Conservation (phyloP, 30 jellyfish, hydroid and myxozoan species). For the Pseudorhiza aurosa region DNA sequence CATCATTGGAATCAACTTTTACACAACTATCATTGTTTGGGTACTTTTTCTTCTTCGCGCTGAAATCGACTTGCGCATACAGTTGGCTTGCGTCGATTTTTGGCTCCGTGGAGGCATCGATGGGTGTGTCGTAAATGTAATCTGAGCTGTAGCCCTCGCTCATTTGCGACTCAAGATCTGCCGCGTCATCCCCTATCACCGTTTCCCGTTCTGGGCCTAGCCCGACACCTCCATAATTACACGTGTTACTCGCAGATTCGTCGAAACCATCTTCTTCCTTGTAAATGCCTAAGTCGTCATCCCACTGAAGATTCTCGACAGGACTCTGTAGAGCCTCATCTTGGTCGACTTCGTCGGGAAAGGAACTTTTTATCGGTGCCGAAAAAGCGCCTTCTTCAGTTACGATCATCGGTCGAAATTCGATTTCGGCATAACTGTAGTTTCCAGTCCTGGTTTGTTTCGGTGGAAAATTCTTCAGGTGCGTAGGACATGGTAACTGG, state of each 20-base stretch:
- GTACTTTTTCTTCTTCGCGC: constrained; percentile 25
- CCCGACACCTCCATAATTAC: not conserved
- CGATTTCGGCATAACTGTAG: constrained; percentile 76
- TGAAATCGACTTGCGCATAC: constrained; percentile 51
- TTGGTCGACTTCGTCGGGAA: not conserved
- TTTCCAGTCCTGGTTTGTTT: constrained; percentile 20
- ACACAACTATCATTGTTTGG: not conserved
- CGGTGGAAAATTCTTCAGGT: constrained; percentile 18
- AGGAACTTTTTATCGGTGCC: constrained; percentile 34
- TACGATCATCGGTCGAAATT: constrained; percentile 73
- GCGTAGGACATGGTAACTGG: constrained; percentile 58
- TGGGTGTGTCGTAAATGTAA: constrained; percentile 49
- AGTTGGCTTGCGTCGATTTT: constrained; percentile 35
- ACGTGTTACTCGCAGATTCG: not conserved
- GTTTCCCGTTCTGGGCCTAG: constrained; percentile 18
- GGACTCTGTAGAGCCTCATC: constrained; percentile 3
- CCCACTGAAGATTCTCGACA: constrained; percentile 45
- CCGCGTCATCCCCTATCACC: not conserved
- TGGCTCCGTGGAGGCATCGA: constrained; percentile 18
- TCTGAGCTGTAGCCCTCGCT: constrained; percentile 9
- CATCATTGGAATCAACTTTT: too few species aligned
- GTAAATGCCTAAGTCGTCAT: constrained; percentile 29
- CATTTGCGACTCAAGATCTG: not conserved
- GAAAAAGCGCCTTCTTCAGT: constrained; percentile 68
- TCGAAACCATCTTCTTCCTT: not conserved